Percentiles rank a stretch among this genome's conserved stretches.
These are phyloP conservation scores for Aegotheles bennettii DNA, from an alignment of 2,113 vertebrate genomes.

Conservation along the genomic window DNA sequence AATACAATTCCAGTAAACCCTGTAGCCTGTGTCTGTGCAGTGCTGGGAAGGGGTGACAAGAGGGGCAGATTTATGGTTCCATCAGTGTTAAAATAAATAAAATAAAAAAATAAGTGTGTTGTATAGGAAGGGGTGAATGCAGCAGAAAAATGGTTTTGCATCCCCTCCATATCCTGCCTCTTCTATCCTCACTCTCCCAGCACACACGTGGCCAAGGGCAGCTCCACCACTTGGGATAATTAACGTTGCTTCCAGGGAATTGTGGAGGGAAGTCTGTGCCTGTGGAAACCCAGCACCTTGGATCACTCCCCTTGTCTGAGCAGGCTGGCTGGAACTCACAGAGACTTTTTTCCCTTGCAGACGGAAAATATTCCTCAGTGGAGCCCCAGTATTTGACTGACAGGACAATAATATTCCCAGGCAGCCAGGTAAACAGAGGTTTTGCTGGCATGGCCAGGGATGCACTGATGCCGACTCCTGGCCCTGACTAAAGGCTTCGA, in stretches of 20 bases:
- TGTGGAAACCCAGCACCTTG: neutral
- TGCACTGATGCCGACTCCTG: neutral
- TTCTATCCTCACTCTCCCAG: neutral
- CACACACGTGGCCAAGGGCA: neutral
- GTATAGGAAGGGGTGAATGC: neutral
- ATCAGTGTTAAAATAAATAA: no score
- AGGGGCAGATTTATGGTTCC: neutral
- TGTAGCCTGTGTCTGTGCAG: neutral
- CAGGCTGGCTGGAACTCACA: conserved; percentile 28
- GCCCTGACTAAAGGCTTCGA: neutral
- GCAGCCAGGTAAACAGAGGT: conserved; percentile 55
- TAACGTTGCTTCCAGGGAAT: neutral
- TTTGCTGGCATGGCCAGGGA: neutral
- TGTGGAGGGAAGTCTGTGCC: neutral
- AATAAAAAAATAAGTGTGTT: neutral
- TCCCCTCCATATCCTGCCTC: accelerated
- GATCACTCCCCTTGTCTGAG: neutral
- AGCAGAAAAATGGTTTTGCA: neutral
- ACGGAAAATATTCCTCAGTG: conserved; percentile 63
- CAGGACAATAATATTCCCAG: conserved; percentile 44
- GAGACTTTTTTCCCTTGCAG: conserved; percentile 18
- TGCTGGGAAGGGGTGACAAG: neutral
- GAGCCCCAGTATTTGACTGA: conserved; percentile 48
- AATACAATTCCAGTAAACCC: neutral
- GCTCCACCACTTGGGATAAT: neutral